Evolutionary conservation across 2,113 vertebrate genomes (phyloP).

Genomic region (Platycercus adscitus): DNA sequence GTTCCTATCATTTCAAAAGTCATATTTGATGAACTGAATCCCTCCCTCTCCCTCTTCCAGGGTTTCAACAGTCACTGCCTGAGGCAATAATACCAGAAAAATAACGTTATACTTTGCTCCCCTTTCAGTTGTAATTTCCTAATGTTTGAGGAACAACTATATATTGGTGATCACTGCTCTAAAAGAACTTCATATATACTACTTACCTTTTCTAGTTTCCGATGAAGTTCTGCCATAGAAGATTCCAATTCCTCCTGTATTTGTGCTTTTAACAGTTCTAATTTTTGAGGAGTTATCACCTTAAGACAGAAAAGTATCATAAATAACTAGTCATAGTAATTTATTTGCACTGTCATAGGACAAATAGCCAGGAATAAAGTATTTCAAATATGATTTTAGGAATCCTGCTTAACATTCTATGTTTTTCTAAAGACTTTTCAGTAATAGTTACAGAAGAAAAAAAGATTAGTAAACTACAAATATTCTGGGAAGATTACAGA

Average conservation of each 20-base stretch:
- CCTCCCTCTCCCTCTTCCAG: neutral
- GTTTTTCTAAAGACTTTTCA: neutral
- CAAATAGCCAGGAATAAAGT: neutral
- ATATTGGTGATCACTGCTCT: neutral
- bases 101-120: neutral
- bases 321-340: neutral
- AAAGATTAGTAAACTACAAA: neutral
- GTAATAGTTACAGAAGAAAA: neutral
- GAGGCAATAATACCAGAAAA: neutral
- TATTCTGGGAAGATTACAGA: neutral
- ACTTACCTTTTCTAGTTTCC: slow-evolving; percentile 89
- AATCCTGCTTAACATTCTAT: neutral
- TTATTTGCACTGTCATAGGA: neutral
- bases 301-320: slow-evolving; percentile 65
- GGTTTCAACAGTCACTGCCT: neutral
- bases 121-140: neutral
- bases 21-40: neutral
- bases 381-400: neutral
- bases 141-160: neutral
- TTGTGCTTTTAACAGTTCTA: slow-evolving; percentile 89
- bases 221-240: slow-evolving; percentile 85
- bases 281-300: slow-evolving; percentile 90
- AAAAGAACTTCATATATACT: neutral
- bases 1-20: neutral
- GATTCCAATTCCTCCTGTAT: slow-evolving; percentile 90